Conservation (phyloP, 2,888 invertebrate species). For the Quadriops clusia region DNA sequence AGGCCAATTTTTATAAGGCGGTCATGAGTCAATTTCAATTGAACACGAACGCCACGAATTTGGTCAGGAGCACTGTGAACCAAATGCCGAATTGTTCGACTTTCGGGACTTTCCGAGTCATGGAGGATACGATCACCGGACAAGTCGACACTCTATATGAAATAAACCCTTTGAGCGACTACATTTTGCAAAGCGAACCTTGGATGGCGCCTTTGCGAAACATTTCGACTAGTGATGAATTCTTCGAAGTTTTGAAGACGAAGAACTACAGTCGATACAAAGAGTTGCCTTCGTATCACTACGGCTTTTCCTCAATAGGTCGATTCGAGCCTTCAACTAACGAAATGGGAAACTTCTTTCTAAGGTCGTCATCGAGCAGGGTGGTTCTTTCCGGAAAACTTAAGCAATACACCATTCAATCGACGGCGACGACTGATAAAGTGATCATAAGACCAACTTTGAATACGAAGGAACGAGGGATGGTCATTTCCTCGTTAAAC, state of each 20-base stretch:
- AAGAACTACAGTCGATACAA: conserved; percentile 53
- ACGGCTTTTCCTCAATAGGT: conserved; percentile 44
- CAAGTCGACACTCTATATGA: conserved; percentile 62
- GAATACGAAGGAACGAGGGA: conserved; percentile 44
- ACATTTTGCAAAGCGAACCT: conserved; percentile 43
- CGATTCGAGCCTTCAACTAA: conserved; percentile 27
- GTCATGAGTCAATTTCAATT: conserved; percentile 57
- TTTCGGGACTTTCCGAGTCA: conserved; percentile 50
- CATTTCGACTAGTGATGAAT: conserved; percentile 37
- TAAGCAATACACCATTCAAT: conserved; percentile 50
- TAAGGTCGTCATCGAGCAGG: conserved; percentile 45
- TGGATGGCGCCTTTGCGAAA: conserved; percentile 38
- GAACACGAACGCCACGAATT: conserved; percentile 47
- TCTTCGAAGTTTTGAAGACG: conserved; percentile 53
- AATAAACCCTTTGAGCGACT: conserved; percentile 46
- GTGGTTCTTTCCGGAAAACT: conserved; percentile 44
- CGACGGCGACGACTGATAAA: conserved; percentile 50
- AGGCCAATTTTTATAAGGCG: conserved; percentile 59
- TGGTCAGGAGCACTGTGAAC: conserved; percentile 38
- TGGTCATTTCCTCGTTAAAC: conserved; percentile 48
- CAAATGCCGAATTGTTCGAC: conserved; percentile 34
- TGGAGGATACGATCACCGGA: conserved; percentile 62
- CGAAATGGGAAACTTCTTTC: conserved; percentile 31
- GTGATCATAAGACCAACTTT: conserved; percentile 48
- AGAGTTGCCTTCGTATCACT: conserved; percentile 51